Evolutionary conservation across 2,888 invertebrate species (phyloP).

Genomic region (Idaea dimidiata): DNA sequence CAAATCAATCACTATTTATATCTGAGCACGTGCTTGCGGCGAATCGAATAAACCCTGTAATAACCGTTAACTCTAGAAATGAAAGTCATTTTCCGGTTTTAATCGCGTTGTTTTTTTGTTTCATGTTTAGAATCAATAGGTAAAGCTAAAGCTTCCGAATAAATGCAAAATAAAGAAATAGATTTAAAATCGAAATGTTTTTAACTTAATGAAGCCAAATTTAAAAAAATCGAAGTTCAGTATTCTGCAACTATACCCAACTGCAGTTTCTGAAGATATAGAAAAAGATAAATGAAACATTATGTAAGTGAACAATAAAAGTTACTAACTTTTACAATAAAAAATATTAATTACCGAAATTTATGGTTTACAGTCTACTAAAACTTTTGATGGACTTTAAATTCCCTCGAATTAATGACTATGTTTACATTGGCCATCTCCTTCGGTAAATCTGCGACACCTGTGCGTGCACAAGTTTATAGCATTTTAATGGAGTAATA

Average conservation of each 20-base stretch:
- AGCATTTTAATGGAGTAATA: slow-evolving; percentile 1
- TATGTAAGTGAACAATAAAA: too few relatives aligned
- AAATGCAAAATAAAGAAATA: neutral
- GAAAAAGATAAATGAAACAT: too few relatives aligned
- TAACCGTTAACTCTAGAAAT: neutral
- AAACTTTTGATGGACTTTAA: neutral
- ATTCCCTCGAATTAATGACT: slow-evolving; percentile 29
- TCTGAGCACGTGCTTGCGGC: slow-evolving; percentile 31
- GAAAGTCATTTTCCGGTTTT: too few relatives aligned
- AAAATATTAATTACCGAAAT: neutral
- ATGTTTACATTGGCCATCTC: slow-evolving; percentile 40
- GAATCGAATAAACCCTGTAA: slow-evolving; percentile 6
- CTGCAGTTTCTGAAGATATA: too few relatives aligned
- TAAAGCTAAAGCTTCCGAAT: neutral
- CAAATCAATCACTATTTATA: slow-evolving; percentile 75
- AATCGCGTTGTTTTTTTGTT: too few relatives aligned
- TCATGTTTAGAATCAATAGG: neutral
- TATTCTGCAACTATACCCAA: too few relatives aligned
- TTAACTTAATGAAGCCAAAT: too few relatives aligned
- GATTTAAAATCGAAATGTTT: too few relatives aligned
- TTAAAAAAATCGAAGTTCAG: too few relatives aligned
- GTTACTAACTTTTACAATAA: neutral
- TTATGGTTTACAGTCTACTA: neutral
- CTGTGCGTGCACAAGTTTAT: slow-evolving; percentile 34
- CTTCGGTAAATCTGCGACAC: slow-evolving; percentile 42